phyloP scores from a whole-genome alignment of 2,113 vertebrate species.

The Odocoileus hemionus region DNA sequence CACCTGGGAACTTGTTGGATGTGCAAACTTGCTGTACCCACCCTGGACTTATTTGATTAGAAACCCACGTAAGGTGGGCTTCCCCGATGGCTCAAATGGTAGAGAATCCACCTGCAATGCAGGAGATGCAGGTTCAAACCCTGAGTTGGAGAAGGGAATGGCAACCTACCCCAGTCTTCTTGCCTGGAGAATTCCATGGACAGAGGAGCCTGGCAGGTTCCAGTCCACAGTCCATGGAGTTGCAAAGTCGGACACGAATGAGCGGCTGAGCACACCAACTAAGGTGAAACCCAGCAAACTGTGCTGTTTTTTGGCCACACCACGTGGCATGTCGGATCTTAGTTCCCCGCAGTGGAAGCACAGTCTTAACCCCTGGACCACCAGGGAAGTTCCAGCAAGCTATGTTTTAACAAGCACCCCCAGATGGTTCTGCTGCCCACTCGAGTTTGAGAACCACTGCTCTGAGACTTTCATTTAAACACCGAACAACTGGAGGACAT shows the following conservation, averaged over 20 bases:
- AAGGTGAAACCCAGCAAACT: not conserved
- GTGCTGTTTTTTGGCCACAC: not conserved
- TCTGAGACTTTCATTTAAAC: not conserved
- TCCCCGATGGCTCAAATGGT: not conserved
- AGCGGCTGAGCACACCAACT: rapidly evolving
- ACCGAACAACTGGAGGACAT: not conserved
- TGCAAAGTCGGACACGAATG: not conserved
- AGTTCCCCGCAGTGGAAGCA: not conserved
- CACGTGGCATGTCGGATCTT: not conserved
- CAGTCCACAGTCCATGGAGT: not conserved
- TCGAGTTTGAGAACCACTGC: not conserved
- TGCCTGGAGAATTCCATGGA: not conserved
- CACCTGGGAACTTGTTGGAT: not conserved
- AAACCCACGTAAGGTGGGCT: not conserved
- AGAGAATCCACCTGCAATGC: not conserved
- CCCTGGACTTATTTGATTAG: not conserved
- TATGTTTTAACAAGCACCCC: not conserved
- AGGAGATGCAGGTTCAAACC: not conserved
- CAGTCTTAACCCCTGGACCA: not conserved
- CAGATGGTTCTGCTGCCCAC: not conserved
- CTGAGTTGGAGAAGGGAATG: not conserved
- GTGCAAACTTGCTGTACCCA: not conserved
- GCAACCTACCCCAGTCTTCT: not conserved
- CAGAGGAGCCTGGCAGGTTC: not conserved
- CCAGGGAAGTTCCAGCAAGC: not conserved